These are phyloP conservation scores for Laupala kohalensis DNA, from an alignment of 1,140 invertebrate species.

Conservation along the genomic window DNA sequence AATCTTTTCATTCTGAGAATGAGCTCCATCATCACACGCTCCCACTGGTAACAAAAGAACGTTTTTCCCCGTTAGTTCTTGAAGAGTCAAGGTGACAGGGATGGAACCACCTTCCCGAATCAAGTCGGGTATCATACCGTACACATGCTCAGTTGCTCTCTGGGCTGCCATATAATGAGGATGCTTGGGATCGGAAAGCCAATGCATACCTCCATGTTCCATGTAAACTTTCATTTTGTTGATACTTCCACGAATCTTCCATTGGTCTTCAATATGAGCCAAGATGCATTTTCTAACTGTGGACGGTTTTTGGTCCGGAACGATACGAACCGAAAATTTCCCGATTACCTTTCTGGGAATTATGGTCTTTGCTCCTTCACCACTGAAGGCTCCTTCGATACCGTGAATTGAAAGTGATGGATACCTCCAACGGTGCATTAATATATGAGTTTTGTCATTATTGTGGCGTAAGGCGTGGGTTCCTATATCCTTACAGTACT, in stretches of 20 bases:
- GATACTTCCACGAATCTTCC: no score
- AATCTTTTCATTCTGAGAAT: conserved; percentile 97
- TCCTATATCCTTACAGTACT: conserved; percentile 36
- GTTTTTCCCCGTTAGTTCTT: conserved; percentile 79
- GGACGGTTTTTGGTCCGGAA: conserved; percentile 42
- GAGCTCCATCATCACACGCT: conserved; percentile 87
- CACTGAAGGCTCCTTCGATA: conserved; percentile 48
- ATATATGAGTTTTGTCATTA: conserved; percentile 22
- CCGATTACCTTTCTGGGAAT: conserved; percentile 49
- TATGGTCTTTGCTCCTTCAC: conserved; percentile 43
- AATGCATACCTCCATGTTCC: conserved; percentile 69
- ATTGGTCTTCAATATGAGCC: no score
- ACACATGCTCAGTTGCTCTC: conserved; percentile 77
- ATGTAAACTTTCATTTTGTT: conserved; percentile 43
- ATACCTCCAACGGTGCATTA: conserved; percentile 43
- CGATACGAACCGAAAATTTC: conserved; percentile 51
- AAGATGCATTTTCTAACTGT: no score
- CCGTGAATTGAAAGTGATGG: conserved; percentile 44
- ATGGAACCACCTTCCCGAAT: conserved; percentile 95
- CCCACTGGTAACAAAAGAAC: conserved; percentile 86
- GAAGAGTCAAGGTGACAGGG: conserved; percentile 79
- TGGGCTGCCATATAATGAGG: conserved; percentile 82
- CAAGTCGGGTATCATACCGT: conserved; percentile 84
- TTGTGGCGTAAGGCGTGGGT: conserved; percentile 29
- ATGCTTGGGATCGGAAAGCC: conserved; percentile 85